These are phyloP conservation scores for Euzophera pinguis DNA, from an alignment of 2,888 invertebrate species.

Conservation along the genomic window DNA sequence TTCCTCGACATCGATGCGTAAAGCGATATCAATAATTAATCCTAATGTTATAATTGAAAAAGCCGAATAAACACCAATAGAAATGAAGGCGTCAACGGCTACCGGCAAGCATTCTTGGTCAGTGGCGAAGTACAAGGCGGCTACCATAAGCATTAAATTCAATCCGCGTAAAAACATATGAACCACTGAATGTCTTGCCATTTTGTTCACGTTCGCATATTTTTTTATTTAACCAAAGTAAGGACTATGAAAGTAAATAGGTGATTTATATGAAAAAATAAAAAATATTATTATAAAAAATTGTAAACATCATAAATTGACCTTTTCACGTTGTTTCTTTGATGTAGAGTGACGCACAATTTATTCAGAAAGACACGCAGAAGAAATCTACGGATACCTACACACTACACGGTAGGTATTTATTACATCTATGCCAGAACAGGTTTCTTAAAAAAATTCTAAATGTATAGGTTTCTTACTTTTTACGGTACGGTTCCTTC, in stretches of 20 bases:
- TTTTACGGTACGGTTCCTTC: too few species aligned
- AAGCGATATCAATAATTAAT: not conserved
- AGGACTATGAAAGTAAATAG: not conserved
- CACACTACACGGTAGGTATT: too few species aligned
- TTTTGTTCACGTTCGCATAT: constrained; percentile 22
- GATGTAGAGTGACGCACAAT: too few species aligned
- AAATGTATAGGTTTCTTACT: too few species aligned
- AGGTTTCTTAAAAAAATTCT: too few species aligned
- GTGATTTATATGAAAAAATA: not conserved
- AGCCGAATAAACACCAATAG: not conserved
- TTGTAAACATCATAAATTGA: too few species aligned
- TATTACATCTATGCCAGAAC: too few species aligned
- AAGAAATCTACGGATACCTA: too few species aligned
- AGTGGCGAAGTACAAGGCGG: not conserved
- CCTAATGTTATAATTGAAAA: not conserved
- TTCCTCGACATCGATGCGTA: constrained; percentile 30
- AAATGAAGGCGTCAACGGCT: not conserved
- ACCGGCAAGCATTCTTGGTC: not conserved
- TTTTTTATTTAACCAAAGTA: not conserved
- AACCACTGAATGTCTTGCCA: constrained; percentile 30
- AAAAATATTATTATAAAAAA: too few species aligned
- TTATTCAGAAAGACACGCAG: too few species aligned
- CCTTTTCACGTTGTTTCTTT: too few species aligned
- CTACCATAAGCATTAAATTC: constrained; percentile 33
- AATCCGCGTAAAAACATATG: constrained; percentile 47